Conservation (phyloP, 2,888 invertebrate species). For the Rotaria sp. region DNA sequence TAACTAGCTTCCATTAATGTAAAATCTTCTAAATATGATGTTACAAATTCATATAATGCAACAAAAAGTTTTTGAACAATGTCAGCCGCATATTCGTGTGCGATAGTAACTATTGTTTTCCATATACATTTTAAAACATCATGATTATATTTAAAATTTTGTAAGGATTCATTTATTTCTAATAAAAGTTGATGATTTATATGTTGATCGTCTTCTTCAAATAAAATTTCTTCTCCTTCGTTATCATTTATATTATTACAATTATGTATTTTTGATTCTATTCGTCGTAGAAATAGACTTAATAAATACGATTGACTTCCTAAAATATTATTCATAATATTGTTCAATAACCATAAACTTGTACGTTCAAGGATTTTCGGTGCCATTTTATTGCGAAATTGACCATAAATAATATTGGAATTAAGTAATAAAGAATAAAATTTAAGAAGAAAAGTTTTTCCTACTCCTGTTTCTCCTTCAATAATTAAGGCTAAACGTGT, state of each 20-base stretch:
- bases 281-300: background rate
- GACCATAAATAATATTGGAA: background rate
- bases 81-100: background rate
- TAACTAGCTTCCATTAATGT: background rate
- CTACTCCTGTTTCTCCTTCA: constrained; percentile 21
- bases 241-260: background rate
- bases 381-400: background rate
- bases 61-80: background rate
- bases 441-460: background rate
- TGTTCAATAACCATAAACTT: background rate
- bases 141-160: background rate
- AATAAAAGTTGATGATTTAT: background rate
- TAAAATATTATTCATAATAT: background rate
- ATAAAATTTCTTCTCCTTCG: background rate
- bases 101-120: background rate
- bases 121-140: background rate
- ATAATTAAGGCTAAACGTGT: background rate
- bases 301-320: background rate
- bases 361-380: background rate
- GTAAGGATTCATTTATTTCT: background rate
- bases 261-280: background rate
- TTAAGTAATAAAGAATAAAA: constrained; percentile 19
- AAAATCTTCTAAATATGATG: background rate
- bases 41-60: background rate
- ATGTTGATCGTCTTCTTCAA: background rate